phyloP scores from a whole-genome alignment of 2,797 vertebrate species.

The Pteronotus mesoamericanus region DNA sequence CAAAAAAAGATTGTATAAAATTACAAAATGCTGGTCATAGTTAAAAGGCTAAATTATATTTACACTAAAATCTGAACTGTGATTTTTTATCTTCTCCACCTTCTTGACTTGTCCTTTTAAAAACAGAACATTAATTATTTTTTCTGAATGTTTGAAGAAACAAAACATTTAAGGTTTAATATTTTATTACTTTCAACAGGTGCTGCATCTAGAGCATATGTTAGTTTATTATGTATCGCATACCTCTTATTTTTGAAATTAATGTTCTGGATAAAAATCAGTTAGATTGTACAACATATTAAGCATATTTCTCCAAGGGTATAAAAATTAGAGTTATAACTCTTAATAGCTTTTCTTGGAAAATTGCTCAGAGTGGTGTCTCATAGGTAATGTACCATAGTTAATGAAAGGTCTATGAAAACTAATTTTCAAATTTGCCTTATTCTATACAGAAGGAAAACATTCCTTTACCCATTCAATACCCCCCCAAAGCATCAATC shows the following conservation, averaged over 20 bases:
- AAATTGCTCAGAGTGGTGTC: neutral
- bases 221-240: neutral
- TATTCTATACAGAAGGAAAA: neutral
- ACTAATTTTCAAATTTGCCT: neutral
- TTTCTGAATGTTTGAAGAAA: neutral
- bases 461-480: neutral
- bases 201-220: neutral
- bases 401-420: neutral
- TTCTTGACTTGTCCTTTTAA: neutral
- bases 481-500: rapidly evolving
- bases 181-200: neutral
- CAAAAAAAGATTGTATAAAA: neutral
- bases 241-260: neutral
- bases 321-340: neutral
- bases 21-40: neutral
- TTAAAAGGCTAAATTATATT: neutral
- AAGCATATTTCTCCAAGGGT: neutral
- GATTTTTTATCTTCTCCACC: neutral
- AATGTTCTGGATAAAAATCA: slow-evolving; percentile 23
- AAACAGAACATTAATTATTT: neutral
- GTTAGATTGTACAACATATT: neutral
- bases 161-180: neutral
- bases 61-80: neutral
- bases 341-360: neutral
- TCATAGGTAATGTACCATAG: neutral